These are phyloP conservation scores for Labeo catla DNA, from an alignment of 2,113 vertebrate genomes.

Conservation along the genomic window DNA sequence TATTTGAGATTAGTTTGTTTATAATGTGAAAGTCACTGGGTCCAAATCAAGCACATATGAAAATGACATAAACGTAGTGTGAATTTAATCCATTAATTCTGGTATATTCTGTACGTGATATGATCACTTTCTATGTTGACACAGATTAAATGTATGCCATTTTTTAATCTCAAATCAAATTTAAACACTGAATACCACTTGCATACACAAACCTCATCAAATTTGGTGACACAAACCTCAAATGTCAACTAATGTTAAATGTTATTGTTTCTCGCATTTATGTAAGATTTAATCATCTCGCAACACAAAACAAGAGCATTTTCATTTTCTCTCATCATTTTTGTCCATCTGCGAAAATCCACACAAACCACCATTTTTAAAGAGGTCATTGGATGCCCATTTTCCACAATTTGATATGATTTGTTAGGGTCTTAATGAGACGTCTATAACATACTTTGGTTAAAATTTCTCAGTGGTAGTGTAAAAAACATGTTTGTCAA, in stretches of 20 bases:
- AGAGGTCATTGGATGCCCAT: too few species aligned
- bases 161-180: not conserved
- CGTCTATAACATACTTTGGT: too few species aligned
- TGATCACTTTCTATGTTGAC: not conserved
- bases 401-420: too few species aligned
- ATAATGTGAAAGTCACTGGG: not conserved
- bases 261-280: not conserved
- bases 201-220: not conserved
- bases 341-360: not conserved
- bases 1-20: not conserved
- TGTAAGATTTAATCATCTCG: not conserved
- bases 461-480: too few species aligned
- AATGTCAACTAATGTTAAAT: not conserved
- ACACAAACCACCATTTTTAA: not conserved
- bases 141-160: not conserved
- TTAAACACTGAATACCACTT: not conserved
- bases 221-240: not conserved
- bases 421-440: too few species aligned
- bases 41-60: not conserved
- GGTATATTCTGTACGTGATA: not conserved
- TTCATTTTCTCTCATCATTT: not conserved
- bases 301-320: not conserved
- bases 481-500: too few species aligned
- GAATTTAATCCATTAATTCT: not conserved
- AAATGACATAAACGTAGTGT: not conserved